A percentile compares a stretch with the other conserved stretches of the same genome.
These are phyloP conservation scores for Apteryx mantelli DNA, from an alignment of 2,113 vertebrate species.

Conservation along the genomic window DNA sequence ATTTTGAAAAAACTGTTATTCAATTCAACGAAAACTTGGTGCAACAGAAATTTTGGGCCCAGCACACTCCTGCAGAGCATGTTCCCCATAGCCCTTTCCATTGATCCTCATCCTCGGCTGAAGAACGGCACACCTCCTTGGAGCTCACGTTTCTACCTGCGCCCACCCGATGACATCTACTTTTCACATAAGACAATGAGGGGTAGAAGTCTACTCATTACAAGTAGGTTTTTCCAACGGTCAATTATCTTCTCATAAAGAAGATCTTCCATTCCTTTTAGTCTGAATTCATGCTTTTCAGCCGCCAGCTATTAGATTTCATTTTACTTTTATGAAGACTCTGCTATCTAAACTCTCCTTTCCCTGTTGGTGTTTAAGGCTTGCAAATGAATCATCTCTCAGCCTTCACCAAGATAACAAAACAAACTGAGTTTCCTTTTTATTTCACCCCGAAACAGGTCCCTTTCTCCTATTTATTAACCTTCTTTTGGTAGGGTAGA, in stretches of 20 bases:
- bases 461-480: background rate
- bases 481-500: background rate
- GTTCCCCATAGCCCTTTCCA: background rate
- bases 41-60: rapidly evolving
- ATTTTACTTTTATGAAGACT: background rate
- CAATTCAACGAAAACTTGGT: background rate
- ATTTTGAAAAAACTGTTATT: background rate
- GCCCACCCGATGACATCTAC: background rate
- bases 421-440: background rate
- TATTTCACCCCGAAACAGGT: background rate
- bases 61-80: rapidly evolving
- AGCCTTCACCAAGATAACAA: background rate
- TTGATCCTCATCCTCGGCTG: background rate
- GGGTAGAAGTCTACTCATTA: background rate
- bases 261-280: background rate
- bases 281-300: background rate
- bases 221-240: background rate
- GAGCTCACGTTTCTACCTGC: background rate
- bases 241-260: background rate
- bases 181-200: background rate
- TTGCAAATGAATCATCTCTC: background rate
- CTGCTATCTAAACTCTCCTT: background rate
- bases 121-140: background rate
- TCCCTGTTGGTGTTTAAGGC: background rate
- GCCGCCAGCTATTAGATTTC: constrained; percentile 17